Evolutionary conservation across 2,113 vertebrate species (phyloP), one percentile per base, ranked within the genome.

Genomic region (Cinclus mexicanus): DNA sequence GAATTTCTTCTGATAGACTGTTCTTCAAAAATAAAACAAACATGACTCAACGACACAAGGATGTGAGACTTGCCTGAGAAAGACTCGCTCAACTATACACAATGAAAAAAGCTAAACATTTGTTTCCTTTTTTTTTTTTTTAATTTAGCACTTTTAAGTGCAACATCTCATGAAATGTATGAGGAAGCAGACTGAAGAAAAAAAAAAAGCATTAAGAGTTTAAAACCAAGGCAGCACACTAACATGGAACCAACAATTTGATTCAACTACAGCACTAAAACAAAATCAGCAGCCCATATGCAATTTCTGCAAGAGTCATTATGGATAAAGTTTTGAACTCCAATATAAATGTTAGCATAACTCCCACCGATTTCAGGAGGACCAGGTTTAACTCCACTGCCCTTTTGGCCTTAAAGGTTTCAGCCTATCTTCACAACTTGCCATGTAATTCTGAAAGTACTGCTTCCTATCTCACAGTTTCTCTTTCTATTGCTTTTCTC

Each of bases 21-120:
- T 22, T 87, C 75, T 65, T 95, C 76, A 85, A 90, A 95, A 91
- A 80, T 20, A 77, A 82, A 93, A 14, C 53, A 81, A 92, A 80
- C 31, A 31, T 2, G 28, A 95, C 63, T 50, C 28, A 74, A 21
- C 17, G 44, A 71, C 76, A 93, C 35, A 75, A 60, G n/a, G 49
- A 90, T 37, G 31, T 14, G 75, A 86, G 68, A 71, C 23, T 70
- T 53, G 26, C 63, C 37, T 89, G n/a, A 81, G 35, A 87, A 86
- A 67, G 77, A 90, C 47, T 33, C 1, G 1, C 64, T 85, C 59
- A 61, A 50, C 25, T 29, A 50, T 1, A n/a, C 11, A n/a, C 31
- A 28, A 26, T 5, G 19, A 50, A 55, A 79, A 87, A 63, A 46
- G 16, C 12, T 35, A 59, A n/a, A 70, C 4, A 12, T 63, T 70